Evolutionary conservation across 2,888 invertebrate genomes (phyloP).

Genomic region (Kryphioiulus occultus): DNA sequence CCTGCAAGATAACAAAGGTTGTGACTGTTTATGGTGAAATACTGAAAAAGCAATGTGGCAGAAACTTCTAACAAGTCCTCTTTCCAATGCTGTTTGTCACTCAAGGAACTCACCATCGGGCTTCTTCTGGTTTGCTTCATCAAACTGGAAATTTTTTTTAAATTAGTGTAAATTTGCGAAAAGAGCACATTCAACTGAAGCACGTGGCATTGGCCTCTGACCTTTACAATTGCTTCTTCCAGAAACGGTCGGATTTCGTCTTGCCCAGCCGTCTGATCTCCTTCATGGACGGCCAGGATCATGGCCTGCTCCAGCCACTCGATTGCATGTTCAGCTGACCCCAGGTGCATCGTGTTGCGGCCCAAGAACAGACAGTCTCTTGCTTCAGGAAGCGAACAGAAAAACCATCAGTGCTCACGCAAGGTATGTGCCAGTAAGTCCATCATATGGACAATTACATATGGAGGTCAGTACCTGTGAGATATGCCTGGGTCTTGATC

Average conservation of each 20-base stretch:
- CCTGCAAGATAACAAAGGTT: background rate
- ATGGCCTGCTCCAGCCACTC: constrained; percentile 62
- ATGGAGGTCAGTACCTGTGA: constrained; percentile 30
- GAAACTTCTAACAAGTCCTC: too few species aligned
- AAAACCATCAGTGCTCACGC: background rate
- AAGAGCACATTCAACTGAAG: background rate
- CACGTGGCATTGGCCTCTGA: background rate
- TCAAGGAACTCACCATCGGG: background rate
- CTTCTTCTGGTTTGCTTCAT: background rate
- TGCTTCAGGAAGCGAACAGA: too few species aligned
- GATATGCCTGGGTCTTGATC: constrained; percentile 54
- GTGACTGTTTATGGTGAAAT: background rate
- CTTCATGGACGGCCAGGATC: constrained; percentile 57
- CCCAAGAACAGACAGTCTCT: constrained; percentile 62
- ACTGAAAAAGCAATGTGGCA: too few species aligned
- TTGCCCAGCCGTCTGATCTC: constrained; percentile 58
- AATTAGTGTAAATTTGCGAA: background rate
- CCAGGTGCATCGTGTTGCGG: constrained; percentile 60
- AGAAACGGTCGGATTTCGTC: constrained; percentile 58
- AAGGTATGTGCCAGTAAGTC: background rate
- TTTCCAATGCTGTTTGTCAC: too few species aligned
- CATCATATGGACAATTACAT: background rate
- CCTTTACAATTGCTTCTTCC: constrained; percentile 56
- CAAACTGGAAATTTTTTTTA: too few species aligned
- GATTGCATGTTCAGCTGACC: constrained; percentile 60